A percentile compares a stretch with the other conserved stretches of the same genome.
Evolutionary conservation across 37 sponge, comb jelly and placozoan species (phyloP).

Genomic region (Agelas oroides): DNA sequence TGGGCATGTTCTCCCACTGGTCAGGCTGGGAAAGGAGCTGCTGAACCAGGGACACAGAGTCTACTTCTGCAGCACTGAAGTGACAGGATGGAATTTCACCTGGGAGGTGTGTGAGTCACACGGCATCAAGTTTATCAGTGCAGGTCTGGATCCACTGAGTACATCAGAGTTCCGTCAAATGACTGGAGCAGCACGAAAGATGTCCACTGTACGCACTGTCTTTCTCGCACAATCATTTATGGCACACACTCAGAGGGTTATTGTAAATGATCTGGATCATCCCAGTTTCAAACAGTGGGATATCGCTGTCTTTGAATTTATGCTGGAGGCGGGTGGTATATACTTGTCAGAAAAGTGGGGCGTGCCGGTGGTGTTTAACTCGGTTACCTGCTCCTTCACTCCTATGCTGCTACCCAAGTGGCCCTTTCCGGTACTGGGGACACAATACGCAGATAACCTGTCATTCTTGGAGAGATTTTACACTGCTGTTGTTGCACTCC

Average conservation of each 20-base stretch:
- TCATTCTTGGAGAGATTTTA: not conserved
- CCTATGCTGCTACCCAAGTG: not conserved
- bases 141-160: not conserved
- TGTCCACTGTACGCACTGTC: not conserved
- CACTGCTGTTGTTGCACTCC: not conserved
- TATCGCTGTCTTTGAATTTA: not conserved
- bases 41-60: not conserved
- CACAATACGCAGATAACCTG: not conserved
- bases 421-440: slow-evolving; percentile 7
- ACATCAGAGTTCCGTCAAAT: not conserved
- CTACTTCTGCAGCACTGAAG: not conserved
- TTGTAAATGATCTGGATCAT: not conserved
- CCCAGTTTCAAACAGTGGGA: not conserved
- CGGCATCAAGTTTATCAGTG: not conserved
- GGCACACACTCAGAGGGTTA: too few species aligned
- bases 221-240: too few species aligned
- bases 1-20: not conserved
- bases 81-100: not conserved
- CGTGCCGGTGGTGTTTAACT: not conserved
- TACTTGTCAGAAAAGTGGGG: slow-evolving; percentile 13
- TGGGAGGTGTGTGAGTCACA: not conserved
- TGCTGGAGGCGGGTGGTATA: not conserved
- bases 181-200: not conserved
- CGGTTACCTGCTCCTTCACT: not conserved
- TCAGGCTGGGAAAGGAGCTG: not conserved